Conservation (phyloP, 2,797 vertebrate species). For the Naso thynnoides region DNA sequence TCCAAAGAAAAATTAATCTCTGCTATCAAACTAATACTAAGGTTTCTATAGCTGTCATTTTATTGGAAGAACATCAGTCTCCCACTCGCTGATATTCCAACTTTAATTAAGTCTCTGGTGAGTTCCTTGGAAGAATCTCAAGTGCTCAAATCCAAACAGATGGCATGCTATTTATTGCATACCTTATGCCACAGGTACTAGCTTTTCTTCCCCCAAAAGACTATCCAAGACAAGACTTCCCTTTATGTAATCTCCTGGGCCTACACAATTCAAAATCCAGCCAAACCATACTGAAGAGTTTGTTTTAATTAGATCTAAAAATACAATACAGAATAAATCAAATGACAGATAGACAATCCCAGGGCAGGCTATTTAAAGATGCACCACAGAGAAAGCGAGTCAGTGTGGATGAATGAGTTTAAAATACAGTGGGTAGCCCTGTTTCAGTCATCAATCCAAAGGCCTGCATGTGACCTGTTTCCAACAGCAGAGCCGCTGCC, state of each 20-base stretch:
- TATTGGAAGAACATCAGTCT: slow-evolving; percentile 70
- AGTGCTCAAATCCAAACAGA: slow-evolving; percentile 79
- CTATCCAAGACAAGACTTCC: slow-evolving; percentile 63
- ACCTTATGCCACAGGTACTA: slow-evolving; percentile 79
- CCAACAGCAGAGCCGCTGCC: slow-evolving; percentile 43
- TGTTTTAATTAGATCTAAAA: slow-evolving; percentile 81
- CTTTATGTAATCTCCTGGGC: slow-evolving; percentile 65
- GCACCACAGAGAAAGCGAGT: slow-evolving; percentile 57
- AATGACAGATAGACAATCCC: slow-evolving; percentile 63
- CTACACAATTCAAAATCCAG: slow-evolving; percentile 50
- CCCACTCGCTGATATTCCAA: slow-evolving; percentile 68
- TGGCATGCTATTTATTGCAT: slow-evolving; percentile 80
- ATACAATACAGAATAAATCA: slow-evolving; percentile 77
- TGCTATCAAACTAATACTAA: slow-evolving; percentile 49
- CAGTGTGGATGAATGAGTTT: slow-evolving; percentile 74
- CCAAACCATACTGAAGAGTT: slow-evolving; percentile 69
- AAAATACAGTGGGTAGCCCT: slow-evolving; percentile 64
- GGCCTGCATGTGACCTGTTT: slow-evolving; percentile 72
- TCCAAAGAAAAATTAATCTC: slow-evolving; percentile 42
- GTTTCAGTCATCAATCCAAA: slow-evolving; percentile 73
- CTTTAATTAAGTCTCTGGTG: slow-evolving; percentile 84
- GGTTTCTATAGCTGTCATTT: slow-evolving; percentile 59
- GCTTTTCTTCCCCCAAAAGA: slow-evolving; percentile 42
- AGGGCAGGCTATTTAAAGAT: slow-evolving; percentile 72
- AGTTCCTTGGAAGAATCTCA: slow-evolving; percentile 71